These are phyloP conservation scores for Drosophila tani DNA, from an alignment of 1,140 invertebrate species.

Conservation along the genomic window DNA sequence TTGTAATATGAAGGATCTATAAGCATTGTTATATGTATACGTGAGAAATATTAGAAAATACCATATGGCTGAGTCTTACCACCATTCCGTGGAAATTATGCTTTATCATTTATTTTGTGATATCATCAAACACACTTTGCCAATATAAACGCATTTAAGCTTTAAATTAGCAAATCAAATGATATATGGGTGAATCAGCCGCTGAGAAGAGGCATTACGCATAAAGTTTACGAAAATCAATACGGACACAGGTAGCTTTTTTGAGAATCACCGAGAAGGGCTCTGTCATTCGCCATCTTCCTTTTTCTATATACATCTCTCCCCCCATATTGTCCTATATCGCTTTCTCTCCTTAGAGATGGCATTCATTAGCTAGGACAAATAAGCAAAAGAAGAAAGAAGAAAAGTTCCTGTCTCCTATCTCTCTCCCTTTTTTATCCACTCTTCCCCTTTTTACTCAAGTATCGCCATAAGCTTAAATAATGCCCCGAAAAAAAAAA, in stretches of 20 bases:
- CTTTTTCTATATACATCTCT: background rate
- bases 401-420: no score
- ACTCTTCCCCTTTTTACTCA: background rate
- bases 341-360: background rate
- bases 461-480: constrained; percentile 20
- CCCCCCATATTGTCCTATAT: background rate
- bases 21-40: no score
- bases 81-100: background rate
- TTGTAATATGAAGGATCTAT: no score
- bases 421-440: background rate
- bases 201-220: constrained; percentile 9
- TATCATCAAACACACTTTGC: constrained; percentile 22
- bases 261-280: constrained; percentile 27
- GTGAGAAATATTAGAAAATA: background rate
- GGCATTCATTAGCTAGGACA: constrained; percentile 21
- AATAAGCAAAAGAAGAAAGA: constrained; percentile 3
- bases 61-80: background rate
- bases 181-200: constrained; percentile 5
- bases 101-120: constrained; percentile 11
- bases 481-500: constrained; percentile 26
- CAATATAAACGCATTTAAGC: constrained; percentile 16
- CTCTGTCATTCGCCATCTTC: background rate
- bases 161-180: constrained; percentile 41
- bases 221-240: constrained; percentile 10
- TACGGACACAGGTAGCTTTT: background rate